These are phyloP conservation scores for Peucedramus taeniatus DNA, from an alignment of 2,113 vertebrate species.

Conservation along the genomic window DNA sequence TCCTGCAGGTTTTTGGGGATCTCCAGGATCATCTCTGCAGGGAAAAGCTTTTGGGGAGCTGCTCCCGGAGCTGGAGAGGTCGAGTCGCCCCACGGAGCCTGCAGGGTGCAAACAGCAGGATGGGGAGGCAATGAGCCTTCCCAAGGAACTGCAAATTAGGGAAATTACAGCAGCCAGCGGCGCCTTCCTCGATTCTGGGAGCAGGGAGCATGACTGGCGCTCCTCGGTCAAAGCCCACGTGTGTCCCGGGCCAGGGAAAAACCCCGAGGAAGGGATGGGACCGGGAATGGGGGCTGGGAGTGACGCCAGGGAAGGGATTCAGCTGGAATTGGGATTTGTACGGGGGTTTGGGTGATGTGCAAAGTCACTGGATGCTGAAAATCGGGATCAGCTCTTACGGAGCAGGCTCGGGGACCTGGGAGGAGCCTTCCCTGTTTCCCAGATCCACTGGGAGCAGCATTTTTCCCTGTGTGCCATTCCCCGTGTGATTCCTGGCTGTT, in stretches of 20 bases:
- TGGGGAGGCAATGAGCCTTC: neutral
- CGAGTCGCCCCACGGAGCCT: neutral
- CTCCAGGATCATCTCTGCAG: neutral
- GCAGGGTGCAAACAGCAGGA: neutral
- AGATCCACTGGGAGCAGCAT: fast-evolving
- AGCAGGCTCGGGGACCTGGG: neutral
- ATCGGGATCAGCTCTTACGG: fast-evolving
- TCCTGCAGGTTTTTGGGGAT: neutral
- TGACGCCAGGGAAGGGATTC: fast-evolving
- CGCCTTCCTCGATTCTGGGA: neutral
- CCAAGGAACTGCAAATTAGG: neutral
- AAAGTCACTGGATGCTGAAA: neutral
- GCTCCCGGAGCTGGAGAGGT: neutral
- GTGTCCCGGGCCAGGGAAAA: neutral
- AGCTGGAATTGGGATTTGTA: neutral
- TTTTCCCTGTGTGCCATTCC: neutral
- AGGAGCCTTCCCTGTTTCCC: fast-evolving
- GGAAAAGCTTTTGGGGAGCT: neutral
- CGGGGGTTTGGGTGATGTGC: fast-evolving
- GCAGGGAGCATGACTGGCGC: neutral
- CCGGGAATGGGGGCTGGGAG: neutral
- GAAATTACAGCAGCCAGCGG: neutral
- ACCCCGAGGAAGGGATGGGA: neutral
- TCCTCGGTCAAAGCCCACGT: neutral
- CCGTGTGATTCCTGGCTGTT: neutral